Conservation (phyloP, 2,888 invertebrate species). For the Drosophila mimica region DNA sequence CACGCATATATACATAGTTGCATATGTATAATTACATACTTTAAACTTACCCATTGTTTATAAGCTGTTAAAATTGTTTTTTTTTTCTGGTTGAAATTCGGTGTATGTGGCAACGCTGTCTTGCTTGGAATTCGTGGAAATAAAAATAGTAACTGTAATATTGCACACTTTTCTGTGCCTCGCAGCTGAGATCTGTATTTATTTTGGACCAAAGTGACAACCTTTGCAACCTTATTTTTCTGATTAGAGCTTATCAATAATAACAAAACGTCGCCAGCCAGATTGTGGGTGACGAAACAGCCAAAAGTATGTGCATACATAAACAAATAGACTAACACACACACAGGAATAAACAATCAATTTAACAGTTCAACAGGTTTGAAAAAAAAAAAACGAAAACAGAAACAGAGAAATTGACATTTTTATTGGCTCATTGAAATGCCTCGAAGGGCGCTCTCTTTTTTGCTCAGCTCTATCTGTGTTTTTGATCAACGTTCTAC, state of each 20-base stretch:
- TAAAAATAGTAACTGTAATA: conserved; percentile 21
- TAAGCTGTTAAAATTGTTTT: conserved; percentile 36
- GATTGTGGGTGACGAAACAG: conserved; percentile 48
- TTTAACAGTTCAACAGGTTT: conserved; percentile 54
- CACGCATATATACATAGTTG: conserved; percentile 4
- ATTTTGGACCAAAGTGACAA: conserved; percentile 14
- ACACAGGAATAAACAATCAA: conserved; percentile 18
- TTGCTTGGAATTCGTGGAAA: neutral
- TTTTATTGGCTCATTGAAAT: conserved; percentile 43
- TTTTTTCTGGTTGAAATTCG: neutral
- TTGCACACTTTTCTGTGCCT: conserved; percentile 22
- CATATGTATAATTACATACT: neutral
- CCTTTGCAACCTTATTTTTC: conserved; percentile 37
- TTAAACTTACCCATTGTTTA: neutral
- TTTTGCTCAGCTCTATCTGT: neutral
- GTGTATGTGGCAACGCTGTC: conserved; percentile 33
- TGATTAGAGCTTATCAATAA: conserved; percentile 52
- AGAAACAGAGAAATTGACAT: conserved; percentile 30
- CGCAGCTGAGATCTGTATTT: conserved; percentile 14
- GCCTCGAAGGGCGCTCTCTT: conserved; percentile 40
- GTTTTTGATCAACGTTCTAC: conserved; percentile 9
- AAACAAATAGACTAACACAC: conserved; percentile 8
- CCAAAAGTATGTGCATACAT: conserved; percentile 1
- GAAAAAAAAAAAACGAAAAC: conserved; percentile 5
- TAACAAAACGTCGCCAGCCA: conserved; percentile 11